Conservation (phyloP, 2,113 vertebrate genomes). For the Aviceda subcristata region DNA sequence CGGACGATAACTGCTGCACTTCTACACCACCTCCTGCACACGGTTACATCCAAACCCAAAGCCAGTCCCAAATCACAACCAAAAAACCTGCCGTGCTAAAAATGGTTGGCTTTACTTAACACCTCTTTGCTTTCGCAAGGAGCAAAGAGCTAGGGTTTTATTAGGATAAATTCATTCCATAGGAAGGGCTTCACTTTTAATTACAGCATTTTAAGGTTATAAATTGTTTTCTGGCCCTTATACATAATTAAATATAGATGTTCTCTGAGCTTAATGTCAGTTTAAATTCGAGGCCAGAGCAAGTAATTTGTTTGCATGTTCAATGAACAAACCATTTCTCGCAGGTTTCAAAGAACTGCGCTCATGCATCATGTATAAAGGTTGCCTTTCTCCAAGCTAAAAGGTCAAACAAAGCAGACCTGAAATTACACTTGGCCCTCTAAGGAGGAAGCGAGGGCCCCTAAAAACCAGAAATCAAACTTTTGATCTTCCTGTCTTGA, state of each 20-base stretch:
- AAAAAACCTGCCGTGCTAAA: background rate
- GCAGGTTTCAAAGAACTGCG: slow-evolving; percentile 53
- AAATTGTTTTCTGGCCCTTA: slow-evolving; percentile 68
- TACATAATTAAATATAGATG: slow-evolving; percentile 72
- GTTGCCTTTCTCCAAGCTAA: slow-evolving; percentile 47
- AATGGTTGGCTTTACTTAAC: background rate
- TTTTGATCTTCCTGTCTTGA: slow-evolving; percentile 1
- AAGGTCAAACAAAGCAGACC: slow-evolving; percentile 56
- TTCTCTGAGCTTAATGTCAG: slow-evolving; percentile 64
- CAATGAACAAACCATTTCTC: slow-evolving; percentile 68
- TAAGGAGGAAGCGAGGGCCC: background rate
- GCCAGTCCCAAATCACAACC: background rate
- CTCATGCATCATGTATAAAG: slow-evolving; percentile 69
- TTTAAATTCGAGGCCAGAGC: slow-evolving; percentile 63
- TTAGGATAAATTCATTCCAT: slow-evolving; percentile 38
- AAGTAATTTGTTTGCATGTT: slow-evolving; percentile 73
- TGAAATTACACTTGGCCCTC: background rate
- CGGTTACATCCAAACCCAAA: background rate
- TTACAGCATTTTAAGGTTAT: slow-evolving; percentile 68
- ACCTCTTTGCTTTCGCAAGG: background rate
- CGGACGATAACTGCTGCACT: fast-evolving
- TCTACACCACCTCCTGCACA: background rate
- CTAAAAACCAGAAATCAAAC: background rate
- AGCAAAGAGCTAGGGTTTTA: slow-evolving; percentile 16
- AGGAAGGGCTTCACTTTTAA: slow-evolving; percentile 67